These are phyloP conservation scores for Ametastegia equiseti DNA, from an alignment of 2,888 invertebrate species.

Conservation along the genomic window DNA sequence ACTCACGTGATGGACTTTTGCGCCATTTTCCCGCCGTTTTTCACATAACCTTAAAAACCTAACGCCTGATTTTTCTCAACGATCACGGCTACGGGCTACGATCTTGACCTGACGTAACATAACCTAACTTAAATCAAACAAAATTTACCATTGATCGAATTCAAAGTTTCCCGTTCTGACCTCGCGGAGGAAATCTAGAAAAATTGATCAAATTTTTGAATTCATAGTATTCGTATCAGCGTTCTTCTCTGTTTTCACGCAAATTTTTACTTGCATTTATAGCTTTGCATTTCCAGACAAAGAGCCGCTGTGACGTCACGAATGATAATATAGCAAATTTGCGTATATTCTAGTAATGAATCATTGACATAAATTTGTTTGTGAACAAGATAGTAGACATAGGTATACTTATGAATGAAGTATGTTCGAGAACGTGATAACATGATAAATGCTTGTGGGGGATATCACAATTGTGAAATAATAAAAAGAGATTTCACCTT, in stretches of 20 bases:
- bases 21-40: conserved; percentile 64
- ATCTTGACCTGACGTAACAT: conserved; percentile 24
- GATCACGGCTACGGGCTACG: not conserved
- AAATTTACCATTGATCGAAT: not conserved
- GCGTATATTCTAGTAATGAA: not conserved
- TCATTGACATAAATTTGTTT: not conserved
- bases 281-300: not conserved
- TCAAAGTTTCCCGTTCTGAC: not conserved
- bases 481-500: not conserved
- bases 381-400: not conserved
- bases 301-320: not conserved
- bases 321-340: not conserved
- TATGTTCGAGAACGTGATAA: not conserved
- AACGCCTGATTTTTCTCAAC: not conserved
- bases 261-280: not conserved
- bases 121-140: not conserved
- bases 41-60: conserved; percentile 41
- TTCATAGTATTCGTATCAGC: not conserved
- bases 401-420: not conserved
- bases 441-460: not conserved
- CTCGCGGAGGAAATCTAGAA: not conserved
- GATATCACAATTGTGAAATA: not conserved
- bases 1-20: conserved; percentile 69
- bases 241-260: not conserved
- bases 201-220: not conserved